phyloP scores from a whole-genome alignment of 2,797 vertebrate species.

The Pipistrellus kuhlii region DNA sequence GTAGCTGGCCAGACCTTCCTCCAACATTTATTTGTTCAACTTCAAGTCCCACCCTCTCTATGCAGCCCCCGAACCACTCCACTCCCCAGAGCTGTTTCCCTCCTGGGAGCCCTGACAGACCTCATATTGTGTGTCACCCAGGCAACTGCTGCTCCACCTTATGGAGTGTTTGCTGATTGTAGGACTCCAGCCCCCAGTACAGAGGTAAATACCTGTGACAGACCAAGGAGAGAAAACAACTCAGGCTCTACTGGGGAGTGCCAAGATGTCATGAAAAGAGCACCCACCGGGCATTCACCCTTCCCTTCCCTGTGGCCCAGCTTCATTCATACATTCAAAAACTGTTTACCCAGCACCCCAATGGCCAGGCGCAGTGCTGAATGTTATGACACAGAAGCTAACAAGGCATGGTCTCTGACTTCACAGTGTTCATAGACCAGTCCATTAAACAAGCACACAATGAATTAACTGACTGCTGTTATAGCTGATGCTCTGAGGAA shows the following conservation, averaged over 20 bases:
- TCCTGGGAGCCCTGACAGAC: neutral
- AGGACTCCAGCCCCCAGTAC: neutral
- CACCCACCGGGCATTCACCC: rapidly evolving
- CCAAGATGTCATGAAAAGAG: neutral
- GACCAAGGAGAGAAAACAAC: neutral
- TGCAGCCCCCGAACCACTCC: rapidly evolving
- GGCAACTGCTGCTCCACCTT: rapidly evolving
- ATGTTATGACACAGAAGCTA: neutral
- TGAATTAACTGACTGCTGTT: neutral
- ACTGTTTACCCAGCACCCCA: neutral
- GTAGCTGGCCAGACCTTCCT: neutral
- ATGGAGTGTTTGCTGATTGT: neutral
- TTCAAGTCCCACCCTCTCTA: neutral
- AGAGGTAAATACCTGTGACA: neutral
- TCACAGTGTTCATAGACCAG: neutral
- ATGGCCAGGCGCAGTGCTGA: neutral
- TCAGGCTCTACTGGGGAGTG: neutral
- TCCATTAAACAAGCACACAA: neutral
- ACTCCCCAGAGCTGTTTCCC: neutral
- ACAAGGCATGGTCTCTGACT: neutral
- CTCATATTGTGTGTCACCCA: neutral
- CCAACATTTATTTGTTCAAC: neutral
- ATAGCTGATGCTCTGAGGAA: neutral
- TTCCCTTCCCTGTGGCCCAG: neutral
- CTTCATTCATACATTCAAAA: neutral